Evolutionary conservation across 2,113 vertebrate species (phyloP).

Genomic region (Cariama cristata): DNA sequence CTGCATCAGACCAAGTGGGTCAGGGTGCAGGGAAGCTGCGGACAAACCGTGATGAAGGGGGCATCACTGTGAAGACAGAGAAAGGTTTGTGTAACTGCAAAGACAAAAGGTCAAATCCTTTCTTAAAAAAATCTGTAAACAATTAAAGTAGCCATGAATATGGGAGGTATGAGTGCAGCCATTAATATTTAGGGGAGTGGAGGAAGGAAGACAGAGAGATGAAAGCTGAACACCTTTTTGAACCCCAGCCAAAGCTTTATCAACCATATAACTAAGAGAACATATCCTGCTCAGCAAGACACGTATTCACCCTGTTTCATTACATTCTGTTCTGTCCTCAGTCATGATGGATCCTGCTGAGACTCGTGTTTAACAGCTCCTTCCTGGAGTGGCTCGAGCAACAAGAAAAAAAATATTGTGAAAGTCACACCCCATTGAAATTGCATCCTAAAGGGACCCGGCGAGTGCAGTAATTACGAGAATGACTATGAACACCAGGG

Average conservation of each 20-base stretch:
- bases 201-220: constrained; percentile 64
- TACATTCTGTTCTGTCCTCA: constrained; percentile 63
- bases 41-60: neutral
- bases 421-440: constrained; percentile 66
- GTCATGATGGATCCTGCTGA: constrained; percentile 72
- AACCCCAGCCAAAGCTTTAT: constrained; percentile 65
- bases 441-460: constrained; percentile 58
- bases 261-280: constrained; percentile 59
- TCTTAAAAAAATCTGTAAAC: constrained; percentile 25
- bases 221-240: constrained; percentile 70
- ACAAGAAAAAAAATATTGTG: constrained; percentile 65
- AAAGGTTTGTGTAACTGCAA: constrained; percentile 3
- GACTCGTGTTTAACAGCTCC: constrained; percentile 65
- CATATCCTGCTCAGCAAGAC: constrained; percentile 58
- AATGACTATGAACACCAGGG: constrained; percentile 1
- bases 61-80: neutral
- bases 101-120: constrained; percentile 32
- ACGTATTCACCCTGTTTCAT: constrained; percentile 58
- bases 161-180: constrained; percentile 1
- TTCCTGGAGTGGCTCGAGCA: constrained; percentile 55
- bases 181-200: constrained; percentile 44
- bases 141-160: neutral
- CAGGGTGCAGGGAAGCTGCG: rapidly evolving
- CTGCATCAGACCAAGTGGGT: rapidly evolving
- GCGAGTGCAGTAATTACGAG: constrained; percentile 25